Conservation (phyloP, 2,113 vertebrate genomes). For the Manacus vitellinus region DNA sequence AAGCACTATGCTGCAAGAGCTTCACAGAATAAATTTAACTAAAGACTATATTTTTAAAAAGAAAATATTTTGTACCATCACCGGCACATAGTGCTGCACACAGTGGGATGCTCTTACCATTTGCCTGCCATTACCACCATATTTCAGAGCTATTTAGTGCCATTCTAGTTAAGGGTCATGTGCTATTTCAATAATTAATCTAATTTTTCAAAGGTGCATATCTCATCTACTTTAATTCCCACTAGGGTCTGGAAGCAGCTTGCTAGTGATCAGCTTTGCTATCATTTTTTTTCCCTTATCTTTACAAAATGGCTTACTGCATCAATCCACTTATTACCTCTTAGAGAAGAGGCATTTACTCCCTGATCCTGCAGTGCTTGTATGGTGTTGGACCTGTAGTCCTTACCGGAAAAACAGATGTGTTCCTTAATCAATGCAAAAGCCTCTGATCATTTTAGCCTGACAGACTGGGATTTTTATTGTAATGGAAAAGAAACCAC, state of each 20-base stretch:
- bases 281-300: background rate
- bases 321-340: background rate
- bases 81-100: background rate
- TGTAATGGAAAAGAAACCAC: background rate
- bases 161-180: background rate
- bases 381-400: background rate
- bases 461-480: background rate
- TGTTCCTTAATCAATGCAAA: background rate
- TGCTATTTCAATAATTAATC: constrained; percentile 11
- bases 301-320: constrained; percentile 2
- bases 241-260: background rate
- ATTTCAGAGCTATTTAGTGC: background rate
- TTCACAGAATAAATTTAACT: background rate
- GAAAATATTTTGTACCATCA: background rate
- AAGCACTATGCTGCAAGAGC: background rate
- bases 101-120: background rate
- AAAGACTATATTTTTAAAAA: background rate
- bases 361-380: background rate
- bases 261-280: background rate
- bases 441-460: background rate
- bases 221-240: constrained; percentile 5
- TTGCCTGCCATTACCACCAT: background rate
- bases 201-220: constrained; percentile 3
- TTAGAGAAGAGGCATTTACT: background rate
- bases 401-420: background rate